Percentiles rank a stretch among this genome's conserved stretches.
Evolutionary conservation across 2,113 vertebrate genomes (phyloP).

Genomic region (Chroicocephalus ridibundus): DNA sequence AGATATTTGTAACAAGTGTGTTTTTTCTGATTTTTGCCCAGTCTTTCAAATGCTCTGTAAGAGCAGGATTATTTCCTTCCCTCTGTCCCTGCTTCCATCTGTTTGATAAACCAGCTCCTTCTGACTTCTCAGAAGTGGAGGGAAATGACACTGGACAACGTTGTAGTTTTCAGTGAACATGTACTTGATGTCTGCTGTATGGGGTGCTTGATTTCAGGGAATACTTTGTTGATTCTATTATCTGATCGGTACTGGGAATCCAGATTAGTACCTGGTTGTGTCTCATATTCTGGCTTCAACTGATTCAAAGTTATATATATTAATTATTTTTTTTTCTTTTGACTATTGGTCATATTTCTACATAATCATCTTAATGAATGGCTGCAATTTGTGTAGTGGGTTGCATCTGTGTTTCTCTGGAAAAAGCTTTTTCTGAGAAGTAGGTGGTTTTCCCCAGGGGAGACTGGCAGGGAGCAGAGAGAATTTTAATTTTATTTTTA

Average conservation of each 20-base stretch:
- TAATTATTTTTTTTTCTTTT: background rate
- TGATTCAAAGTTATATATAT: background rate
- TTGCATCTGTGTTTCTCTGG: background rate
- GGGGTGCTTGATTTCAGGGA: background rate
- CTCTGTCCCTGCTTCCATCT: background rate
- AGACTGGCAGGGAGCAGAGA: background rate
- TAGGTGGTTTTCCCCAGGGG: background rate
- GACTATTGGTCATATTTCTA: background rate
- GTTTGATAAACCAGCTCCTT: background rate
- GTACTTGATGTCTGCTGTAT: accelerated
- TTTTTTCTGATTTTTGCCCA: background rate
- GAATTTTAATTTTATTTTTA: background rate
- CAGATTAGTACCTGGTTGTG: background rate
- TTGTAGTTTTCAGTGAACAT: background rate
- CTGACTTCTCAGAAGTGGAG: background rate
- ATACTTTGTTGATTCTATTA: background rate
- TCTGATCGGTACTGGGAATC: background rate
- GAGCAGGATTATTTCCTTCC: background rate
- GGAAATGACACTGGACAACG: background rate
- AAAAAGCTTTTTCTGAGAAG: background rate
- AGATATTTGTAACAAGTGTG: background rate
- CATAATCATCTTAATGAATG: background rate
- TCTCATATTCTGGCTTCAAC: background rate
- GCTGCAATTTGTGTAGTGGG: background rate
- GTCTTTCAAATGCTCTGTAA: background rate